phyloP scores from a whole-genome alignment of 1,140 invertebrate genomes.

The Phenacoccus solenopsis region DNA sequence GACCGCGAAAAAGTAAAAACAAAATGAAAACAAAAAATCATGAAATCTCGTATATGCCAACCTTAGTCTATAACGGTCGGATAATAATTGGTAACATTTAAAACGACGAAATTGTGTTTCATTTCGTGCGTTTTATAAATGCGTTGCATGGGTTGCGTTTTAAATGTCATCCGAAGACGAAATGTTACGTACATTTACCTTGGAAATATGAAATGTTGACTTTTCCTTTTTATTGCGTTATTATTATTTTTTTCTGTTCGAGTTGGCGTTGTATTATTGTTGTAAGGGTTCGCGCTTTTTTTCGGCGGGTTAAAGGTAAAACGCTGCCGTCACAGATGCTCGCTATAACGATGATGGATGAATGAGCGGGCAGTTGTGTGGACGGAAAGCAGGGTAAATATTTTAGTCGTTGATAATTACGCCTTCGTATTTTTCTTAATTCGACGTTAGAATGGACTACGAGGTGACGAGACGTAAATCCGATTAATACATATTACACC shows the following conservation, averaged over 20 bases:
- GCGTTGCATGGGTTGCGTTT: background rate
- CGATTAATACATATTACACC: too few species aligned
- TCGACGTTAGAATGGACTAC: too few species aligned
- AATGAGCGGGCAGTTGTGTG: background rate
- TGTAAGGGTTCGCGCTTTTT: too few species aligned
- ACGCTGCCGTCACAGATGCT: too few species aligned
- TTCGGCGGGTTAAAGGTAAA: too few species aligned
- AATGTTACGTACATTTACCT: background rate
- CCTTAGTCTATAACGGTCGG: too few species aligned
- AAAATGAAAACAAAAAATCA: background rate
- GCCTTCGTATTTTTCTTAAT: too few species aligned
- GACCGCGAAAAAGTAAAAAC: too few species aligned
- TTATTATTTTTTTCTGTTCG: background rate
- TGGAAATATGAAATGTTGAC: background rate
- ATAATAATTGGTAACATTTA: background rate
- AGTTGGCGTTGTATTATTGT: conserved; percentile 1
- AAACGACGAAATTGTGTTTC: background rate
- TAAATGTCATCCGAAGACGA: background rate
- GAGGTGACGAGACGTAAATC: too few species aligned
- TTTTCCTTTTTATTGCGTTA: background rate
- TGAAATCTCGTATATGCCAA: background rate
- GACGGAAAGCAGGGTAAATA: too few species aligned
- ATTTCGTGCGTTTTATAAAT: background rate
- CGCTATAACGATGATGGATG: too few species aligned
- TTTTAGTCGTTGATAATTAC: too few species aligned